Evolutionary conservation across 2,113 vertebrate genomes (phyloP), one percentile per base, ranked within the genome.

Genomic region (Tympanuchus pallidicinctus): DNA sequence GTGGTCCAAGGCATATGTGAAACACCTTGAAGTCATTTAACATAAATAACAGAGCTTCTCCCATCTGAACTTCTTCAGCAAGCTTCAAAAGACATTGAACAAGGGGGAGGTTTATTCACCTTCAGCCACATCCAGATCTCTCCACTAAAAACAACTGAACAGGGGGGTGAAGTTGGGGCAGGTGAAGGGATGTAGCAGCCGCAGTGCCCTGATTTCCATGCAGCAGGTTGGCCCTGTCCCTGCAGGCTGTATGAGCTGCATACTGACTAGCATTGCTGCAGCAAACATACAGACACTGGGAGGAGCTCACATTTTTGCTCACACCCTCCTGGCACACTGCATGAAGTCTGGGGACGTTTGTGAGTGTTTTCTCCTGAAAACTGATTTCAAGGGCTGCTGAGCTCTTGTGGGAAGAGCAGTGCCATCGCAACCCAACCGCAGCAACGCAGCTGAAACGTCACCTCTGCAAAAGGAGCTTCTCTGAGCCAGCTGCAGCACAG

Each of bases 221-320:
- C 57, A 8, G 45, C 52, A 81, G 43, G 0, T 3, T 34, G 28
- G 42, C 73, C 24, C 24, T 2, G 2, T 8, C 43, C 56, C 66
- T 32, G 47, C 2, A 43, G 32, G 3, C 42, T 27, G 22, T 15
- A 50, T 1, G 14, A 43, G 30, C 48, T 5, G 63, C 84, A 75
- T 40, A 67, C 43, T 59, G 75, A 82, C 69, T 0, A 74, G 40
- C 1, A 4, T 8, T 38, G 63, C 71, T 61, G 34, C 70, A 89
- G 42, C 61, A 78, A 57, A 57, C 67, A 21, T 4, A 32, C 0
- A 10, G 73, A 50, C 38, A 14, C 8, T 0, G 0, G 8, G 67
- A 66, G 36, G 48, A 48, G 25, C 60, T 36, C 11, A 3, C 65
- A 38, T 81, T n/a, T 32, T 57, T 57, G 56, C 56, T n/a, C 7